Evolutionary conservation across 2,888 invertebrate species (phyloP), one percentile per base, ranked within the genome.

Genomic region (Ephialtes manifestator): DNA sequence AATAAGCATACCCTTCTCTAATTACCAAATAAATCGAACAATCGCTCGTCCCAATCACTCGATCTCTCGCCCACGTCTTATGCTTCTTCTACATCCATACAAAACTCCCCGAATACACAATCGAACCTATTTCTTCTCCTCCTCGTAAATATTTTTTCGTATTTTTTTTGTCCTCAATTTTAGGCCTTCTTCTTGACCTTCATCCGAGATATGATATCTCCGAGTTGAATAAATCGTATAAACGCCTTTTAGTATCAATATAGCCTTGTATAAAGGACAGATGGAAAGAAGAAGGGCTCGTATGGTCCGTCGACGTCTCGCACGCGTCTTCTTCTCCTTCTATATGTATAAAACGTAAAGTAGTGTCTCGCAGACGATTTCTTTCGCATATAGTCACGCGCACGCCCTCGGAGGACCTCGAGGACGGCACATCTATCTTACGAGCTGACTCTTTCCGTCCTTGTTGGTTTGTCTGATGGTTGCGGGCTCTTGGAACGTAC

Each of bases 391-490:
- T 82, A 84, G 68, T 80, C 67, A 74, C 65, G 43, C 70, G 28
- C 72, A 67, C 84, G 63, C 75, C 72, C 77, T 74, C 35, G 46
- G 48, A 76, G 71, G 39, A 39, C 46, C 63, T 48, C 65, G 43
- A 53, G 20, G 67, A 78, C 53, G 79, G 51, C 63, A 63, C 65
- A 81, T 84, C 71, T 81, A 77, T 78, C 76, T 81, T 51, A 15
- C 60, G 60, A 74, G 74, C 70, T 75, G 65, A 76, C 71, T 65
- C 74, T 60, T 58, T 15, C 20, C 53, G 24, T 72, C 68, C 81
- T 81, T 58, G 80, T 81, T 35, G 53, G 65, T 71, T 53, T 74
- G 71, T 43, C 24, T 71, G 75, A 67, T 85, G 63, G 53, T 58
- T 58, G 68, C 31, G 60, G 55, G 24, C 24, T 31, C 60, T 18